Conservation (phyloP, 1,140 invertebrate genomes). For the Procambarus virginalis region DNA sequence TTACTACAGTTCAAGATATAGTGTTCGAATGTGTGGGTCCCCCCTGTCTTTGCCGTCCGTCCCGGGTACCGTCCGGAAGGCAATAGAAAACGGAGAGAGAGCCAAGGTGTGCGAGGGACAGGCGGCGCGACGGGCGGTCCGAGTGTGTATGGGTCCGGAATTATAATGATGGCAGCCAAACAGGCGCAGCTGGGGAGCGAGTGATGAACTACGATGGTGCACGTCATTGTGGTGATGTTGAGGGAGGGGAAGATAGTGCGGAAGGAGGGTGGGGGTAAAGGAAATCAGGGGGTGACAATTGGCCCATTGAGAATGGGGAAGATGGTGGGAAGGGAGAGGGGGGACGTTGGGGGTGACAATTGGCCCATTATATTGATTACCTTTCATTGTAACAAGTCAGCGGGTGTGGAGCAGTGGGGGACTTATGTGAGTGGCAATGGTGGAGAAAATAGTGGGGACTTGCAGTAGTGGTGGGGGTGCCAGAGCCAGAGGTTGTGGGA, state of each 20-base stretch:
- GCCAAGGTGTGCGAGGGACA: too few relatives aligned
- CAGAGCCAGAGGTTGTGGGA: neutral
- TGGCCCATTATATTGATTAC: slow-evolving; percentile 11
- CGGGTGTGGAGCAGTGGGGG: neutral
- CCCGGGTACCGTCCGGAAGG: too few relatives aligned
- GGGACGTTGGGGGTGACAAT: neutral
- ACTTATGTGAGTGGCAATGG: neutral
- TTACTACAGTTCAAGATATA: too few relatives aligned
- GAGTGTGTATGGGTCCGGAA: neutral
- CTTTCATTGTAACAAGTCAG: neutral
- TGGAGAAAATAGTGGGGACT: too few relatives aligned
- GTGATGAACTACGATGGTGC: neutral
- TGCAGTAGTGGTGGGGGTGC: neutral
- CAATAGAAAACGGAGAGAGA: too few relatives aligned
- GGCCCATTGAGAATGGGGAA: too few relatives aligned
- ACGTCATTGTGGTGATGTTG: neutral
- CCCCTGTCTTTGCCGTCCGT: too few relatives aligned
- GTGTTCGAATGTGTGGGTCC: too few relatives aligned
- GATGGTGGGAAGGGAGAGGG: neutral
- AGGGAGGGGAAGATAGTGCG: neutral
- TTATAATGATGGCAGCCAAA: neutral
- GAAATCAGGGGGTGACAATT: neutral
- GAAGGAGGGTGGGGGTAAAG: too few relatives aligned
- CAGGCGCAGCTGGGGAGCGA: neutral
- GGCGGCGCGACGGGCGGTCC: neutral